Conservation (phyloP, 2,888 invertebrate genomes). For the Homarus gammarus region DNA sequence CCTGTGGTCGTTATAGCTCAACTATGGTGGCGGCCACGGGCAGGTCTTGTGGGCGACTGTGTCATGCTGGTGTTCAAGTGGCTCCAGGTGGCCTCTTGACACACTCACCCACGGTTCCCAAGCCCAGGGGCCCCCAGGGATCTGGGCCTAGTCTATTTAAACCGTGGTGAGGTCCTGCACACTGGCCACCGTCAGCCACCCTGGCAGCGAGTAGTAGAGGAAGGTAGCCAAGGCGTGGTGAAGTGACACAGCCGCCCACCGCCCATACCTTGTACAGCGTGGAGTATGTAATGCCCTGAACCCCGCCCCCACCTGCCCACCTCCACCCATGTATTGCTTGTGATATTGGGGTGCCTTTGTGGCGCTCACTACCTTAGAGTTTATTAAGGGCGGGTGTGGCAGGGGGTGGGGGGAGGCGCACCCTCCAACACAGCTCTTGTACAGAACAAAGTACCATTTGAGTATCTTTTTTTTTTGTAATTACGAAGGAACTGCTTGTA, state of each 20-base stretch:
- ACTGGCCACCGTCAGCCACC: neutral
- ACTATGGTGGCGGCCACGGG: conserved; percentile 19
- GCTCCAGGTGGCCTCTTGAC: neutral
- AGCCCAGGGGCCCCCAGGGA: neutral
- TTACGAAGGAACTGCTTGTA: conserved; percentile 55
- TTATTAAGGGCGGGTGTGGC: neutral
- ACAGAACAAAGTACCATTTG: conserved; percentile 51
- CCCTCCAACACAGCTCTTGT: conserved; percentile 31
- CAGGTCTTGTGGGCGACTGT: neutral
- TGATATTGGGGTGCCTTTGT: conserved; percentile 45
- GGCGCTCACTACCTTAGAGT: conserved; percentile 40
- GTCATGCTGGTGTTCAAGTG: neutral
- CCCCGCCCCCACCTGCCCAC: conserved; percentile 1
- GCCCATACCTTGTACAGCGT: conserved; percentile 33
- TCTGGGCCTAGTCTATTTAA: conserved; percentile 46
- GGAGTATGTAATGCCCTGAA: conserved; percentile 4
- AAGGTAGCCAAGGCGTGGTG: neutral
- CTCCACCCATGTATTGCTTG: conserved; percentile 42
- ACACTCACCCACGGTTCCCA: neutral
- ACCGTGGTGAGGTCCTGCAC: neutral
- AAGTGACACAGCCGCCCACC: neutral
- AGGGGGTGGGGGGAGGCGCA: neutral
- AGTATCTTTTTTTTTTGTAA: conserved; percentile 34
- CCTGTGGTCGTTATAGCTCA: conserved; percentile 26
- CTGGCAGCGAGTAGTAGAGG: neutral